These are phyloP conservation scores for Brienomyrus brachyistius DNA, from an alignment of 2,113 vertebrate species.

Conservation along the genomic window DNA sequence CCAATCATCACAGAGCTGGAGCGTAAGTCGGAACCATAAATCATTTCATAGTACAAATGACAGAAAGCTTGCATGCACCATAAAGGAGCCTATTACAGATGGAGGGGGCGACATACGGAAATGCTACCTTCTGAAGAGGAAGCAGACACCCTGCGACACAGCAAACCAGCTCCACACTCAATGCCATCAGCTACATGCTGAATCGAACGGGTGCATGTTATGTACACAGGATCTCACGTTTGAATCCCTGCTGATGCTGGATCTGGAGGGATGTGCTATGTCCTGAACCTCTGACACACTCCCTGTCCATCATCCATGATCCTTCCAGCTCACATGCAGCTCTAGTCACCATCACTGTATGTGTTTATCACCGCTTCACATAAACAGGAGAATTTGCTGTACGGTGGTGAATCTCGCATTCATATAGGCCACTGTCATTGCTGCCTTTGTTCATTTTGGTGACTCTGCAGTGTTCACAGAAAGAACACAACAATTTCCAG, in stretches of 20 bases:
- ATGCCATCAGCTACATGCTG: background rate
- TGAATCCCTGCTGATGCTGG: background rate
- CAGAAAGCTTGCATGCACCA: background rate
- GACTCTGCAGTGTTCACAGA: background rate
- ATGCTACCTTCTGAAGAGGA: background rate
- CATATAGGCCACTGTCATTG: background rate
- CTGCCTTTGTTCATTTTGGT: background rate
- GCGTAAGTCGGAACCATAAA: background rate
- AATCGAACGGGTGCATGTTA: background rate
- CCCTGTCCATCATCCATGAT: background rate
- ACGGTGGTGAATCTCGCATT: background rate
- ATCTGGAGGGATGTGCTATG: background rate
- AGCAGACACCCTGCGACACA: background rate
- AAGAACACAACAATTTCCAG: background rate
- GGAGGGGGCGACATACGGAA: background rate
- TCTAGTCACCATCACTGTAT: background rate
- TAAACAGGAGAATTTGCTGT: background rate
- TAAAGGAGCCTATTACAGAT: background rate
- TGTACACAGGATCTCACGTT: background rate
- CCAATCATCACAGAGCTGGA: background rate
- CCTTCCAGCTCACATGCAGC: background rate
- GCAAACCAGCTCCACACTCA: background rate
- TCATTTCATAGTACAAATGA: background rate
- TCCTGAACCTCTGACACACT: background rate
- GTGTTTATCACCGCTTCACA: background rate